Percentiles rank a stretch among this genome's conserved stretches.
Conservation (phyloP, 2,113 vertebrate species). For the Cyphomyrus discorhynchus region DNA sequence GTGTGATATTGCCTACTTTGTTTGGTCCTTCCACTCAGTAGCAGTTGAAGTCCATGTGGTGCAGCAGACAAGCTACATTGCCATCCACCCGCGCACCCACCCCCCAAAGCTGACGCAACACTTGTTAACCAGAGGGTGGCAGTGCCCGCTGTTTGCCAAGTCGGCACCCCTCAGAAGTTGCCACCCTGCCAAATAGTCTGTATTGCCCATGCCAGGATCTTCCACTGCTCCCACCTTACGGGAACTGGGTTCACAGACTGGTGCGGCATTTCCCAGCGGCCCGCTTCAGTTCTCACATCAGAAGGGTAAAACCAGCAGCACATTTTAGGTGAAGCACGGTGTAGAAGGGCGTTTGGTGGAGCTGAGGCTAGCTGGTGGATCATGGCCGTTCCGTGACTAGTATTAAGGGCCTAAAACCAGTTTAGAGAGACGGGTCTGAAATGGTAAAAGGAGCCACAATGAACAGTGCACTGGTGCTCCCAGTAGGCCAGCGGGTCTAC, state of each 20-base stretch:
- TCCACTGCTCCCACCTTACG: neutral
- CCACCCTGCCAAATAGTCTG: neutral
- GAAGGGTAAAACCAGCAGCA: neutral
- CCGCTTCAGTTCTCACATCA: neutral
- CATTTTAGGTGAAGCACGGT: neutral
- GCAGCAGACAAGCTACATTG: neutral
- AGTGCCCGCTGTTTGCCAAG: neutral
- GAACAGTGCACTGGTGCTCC: neutral
- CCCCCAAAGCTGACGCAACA: neutral
- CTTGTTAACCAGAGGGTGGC: neutral
- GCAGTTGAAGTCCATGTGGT: neutral
- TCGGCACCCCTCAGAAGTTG: neutral
- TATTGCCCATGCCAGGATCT: neutral
- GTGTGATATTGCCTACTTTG: neutral
- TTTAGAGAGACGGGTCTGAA: neutral
- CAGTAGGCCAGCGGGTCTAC: constrained; percentile 34
- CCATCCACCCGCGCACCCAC: neutral
- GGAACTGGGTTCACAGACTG: neutral
- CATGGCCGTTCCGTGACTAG: neutral
- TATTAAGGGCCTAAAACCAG: neutral
- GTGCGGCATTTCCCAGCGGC: neutral
- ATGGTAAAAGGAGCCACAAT: neutral
- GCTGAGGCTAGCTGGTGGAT: neutral
- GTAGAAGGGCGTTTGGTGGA: neutral
- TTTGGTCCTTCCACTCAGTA: neutral